A percentile compares a stretch with the other conserved stretches of the same genome.
These are phyloP conservation scores for Parazoanthus atlanticus DNA, from an alignment of 92 coral and sea anemone species.

Conservation along the genomic window DNA sequence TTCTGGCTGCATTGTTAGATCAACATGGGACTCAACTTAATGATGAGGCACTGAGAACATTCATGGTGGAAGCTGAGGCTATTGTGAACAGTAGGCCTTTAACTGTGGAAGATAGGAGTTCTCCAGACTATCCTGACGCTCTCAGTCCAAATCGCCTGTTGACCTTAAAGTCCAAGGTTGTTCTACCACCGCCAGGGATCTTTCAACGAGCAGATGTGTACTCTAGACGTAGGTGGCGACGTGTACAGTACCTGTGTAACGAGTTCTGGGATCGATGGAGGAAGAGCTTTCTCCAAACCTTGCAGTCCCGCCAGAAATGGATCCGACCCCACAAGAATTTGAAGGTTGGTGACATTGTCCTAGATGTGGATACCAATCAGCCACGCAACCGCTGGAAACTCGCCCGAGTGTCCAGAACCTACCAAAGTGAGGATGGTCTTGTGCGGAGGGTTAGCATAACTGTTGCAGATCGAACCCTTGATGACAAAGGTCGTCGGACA, in stretches of 20 bases:
- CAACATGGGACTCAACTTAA: conserved; percentile 41
- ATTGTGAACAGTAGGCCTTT: conserved; percentile 37
- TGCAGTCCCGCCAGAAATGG: no score
- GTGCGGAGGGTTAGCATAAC: neutral
- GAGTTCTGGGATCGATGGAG: conserved; percentile 23
- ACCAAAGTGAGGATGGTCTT: neutral
- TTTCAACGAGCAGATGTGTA: conserved; percentile 11
- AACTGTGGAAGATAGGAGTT: neutral
- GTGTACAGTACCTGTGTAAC: conserved; percentile 1
- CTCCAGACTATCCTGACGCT: conserved; percentile 22
- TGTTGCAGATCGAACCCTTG: no score
- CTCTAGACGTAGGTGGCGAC: neutral
- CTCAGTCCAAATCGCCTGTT: neutral
- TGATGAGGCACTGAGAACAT: conserved; percentile 42
- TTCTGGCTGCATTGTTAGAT: conserved; percentile 22
- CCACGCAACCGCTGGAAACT: no score
- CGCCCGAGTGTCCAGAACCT: neutral
- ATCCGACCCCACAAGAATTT: neutral
- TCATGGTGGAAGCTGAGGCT: conserved; percentile 35
- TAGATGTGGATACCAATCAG: no score
- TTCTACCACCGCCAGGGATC: conserved; percentile 9
- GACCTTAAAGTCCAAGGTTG: conserved; percentile 16
- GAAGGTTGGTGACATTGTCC: no score
- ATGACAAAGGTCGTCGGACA: neutral
- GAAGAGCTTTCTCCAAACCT: conserved; percentile 7